phyloP scores from a whole-genome alignment of 2,797 vertebrate species.

The Peromyscus aztecus region DNA sequence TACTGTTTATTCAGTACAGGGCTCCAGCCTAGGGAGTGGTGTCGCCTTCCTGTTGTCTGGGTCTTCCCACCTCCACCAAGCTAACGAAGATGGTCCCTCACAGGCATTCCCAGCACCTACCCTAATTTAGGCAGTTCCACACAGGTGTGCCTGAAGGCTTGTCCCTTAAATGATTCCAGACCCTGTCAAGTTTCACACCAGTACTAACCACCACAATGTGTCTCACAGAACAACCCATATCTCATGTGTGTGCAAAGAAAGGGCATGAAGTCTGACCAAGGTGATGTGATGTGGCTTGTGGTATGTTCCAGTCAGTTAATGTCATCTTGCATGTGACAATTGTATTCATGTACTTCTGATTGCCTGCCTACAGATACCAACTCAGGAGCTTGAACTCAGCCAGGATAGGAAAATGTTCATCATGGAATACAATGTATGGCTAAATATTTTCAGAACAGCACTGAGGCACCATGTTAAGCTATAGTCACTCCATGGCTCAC shows the following conservation, averaged over 20 bases:
- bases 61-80: background rate
- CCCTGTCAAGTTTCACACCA: background rate
- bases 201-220: background rate
- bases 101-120: background rate
- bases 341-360: no score
- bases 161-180: background rate
- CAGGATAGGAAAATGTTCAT: no score
- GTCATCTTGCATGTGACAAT: background rate
- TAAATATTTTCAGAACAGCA: background rate
- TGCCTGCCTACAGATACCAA: background rate
- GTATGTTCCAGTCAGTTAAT: accelerated
- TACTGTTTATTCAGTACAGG: background rate
- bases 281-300: background rate
- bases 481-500: background rate
- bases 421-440: background rate
- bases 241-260: background rate
- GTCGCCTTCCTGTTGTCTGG: background rate
- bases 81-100: background rate
- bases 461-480: no score
- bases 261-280: accelerated
- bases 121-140: background rate
- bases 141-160: background rate
- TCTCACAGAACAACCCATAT: background rate
- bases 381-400: background rate
- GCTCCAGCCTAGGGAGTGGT: background rate